Evolutionary conservation across 2,888 invertebrate species (phyloP), one percentile per base, ranked within the genome.

Genomic region (Endomychus coccineus): DNA sequence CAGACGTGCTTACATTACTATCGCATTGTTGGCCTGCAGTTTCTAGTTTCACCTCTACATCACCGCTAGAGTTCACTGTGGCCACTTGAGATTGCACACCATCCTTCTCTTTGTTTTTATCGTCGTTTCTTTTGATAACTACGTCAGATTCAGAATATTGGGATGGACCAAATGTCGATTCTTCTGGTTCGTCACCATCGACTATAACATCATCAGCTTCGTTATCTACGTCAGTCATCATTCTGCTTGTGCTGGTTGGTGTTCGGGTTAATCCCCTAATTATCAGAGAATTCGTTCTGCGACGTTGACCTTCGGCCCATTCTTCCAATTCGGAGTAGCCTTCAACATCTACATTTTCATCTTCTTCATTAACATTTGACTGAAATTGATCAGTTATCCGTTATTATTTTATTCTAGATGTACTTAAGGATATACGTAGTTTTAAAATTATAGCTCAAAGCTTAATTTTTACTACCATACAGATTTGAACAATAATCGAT

Each of bases 331-430:
- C 71, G 10, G 66, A 64, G 49, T 71, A 70, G 2, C 76, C 77
- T 56, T 78, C 78, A 11, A 77, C 78, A 49, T 80, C 80, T 4
- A 80, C 78, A 1, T 77, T 76, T 62, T 80, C 80, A 48, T 80
- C 78, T 59, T 80, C 80, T 11, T 78, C 78, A 39, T 65, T 52
- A 9, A n/a, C n/a, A n/a, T n/a, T n/a, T n/a, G n/a, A n/a, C n/a
- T n/a, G n/a, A n/a, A n/a, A n/a, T n/a, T n/a, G n/a, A n/a, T n/a
- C n/a, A n/a, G n/a, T n/a, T n/a, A n/a, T n/a, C n/a, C n/a, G n/a
- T n/a, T n/a, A n/a, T n/a, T n/a, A n/a, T n/a, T n/a, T n/a, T n/a
- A n/a, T n/a, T n/a, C n/a, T n/a, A n/a, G n/a, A n/a, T n/a, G n/a
- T n/a, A n/a, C n/a, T n/a, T n/a, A n/a, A n/a, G n/a, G n/a, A n/a